Base-by-base conservation (phyloP, 2,797 vertebrate genomes). In the Syngnathus rostellatus region DNA sequence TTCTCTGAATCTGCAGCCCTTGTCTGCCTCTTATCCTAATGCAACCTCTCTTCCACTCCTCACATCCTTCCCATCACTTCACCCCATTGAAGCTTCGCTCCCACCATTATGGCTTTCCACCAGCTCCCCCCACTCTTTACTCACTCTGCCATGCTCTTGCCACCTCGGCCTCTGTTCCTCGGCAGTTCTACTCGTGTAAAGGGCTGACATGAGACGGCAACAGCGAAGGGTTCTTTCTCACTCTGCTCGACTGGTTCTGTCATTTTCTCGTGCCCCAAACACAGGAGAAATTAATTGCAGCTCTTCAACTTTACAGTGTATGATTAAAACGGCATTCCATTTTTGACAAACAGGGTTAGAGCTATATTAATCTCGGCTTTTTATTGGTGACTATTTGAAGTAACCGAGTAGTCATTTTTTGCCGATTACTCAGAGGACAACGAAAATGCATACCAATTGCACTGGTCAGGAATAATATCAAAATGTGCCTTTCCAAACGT, bases 21-120 rank as follows among this genome's bases (percentile, higher is more conserved):
- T n/a, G 54, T 78, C 74, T 75, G 68, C 78, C 81, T 83, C 78
- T 83, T 78, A 83, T 77, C 73, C 78, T 72, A 69, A 82, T 78
- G 69, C 69, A 74, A 74, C 75, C 67, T 74, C 72, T 80, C 74
- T 74, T 62, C 58, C 57, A 72, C 69, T 58, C 67, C 74, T 71
- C 80, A 76, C 64, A 68, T 68, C 72, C 72, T 77, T 61, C 64
- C 72, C 76, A 50, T 14, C 79, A 79, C 83, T 83, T 69, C 74
- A 81, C 62, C 71, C 63, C 77, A 75, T 82, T 80, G 77, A 75
- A 63, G 77, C 76, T 78, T 80, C 71, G 70, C 76, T 79, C 77
- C 75, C 71, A 64, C 77, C 72, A 66, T 81, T 76, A 82, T 74
- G 72, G 66, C 71, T 75, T 73, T 71, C 76, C 74, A 75, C 72